Base-by-base conservation (phyloP, 1,140 invertebrate genomes). In the Elymnias hypermnestra region DNA sequence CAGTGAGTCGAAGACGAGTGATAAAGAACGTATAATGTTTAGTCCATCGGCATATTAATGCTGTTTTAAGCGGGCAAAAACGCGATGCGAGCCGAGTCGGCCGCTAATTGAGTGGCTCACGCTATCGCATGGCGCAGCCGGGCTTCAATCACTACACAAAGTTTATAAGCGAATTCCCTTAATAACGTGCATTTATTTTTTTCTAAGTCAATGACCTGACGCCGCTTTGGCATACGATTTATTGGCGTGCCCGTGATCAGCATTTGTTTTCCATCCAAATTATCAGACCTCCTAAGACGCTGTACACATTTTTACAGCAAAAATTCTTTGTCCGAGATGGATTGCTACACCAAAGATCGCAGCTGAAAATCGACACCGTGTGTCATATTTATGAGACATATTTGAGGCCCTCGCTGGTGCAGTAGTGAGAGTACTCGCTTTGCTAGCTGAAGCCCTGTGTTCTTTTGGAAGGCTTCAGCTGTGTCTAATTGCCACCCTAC, bases 91-190 rank as follows among this genome's bases (percentile, higher is more conserved):
- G 10, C 7, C 37, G 21, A 40, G 36, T 28, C 43, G 38, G 64
- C 53, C 58, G 63, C 72, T 83, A 83, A 83, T 83, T 83, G 78
- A 76, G 64, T 61, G 50, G 63, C 72, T 63, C 78, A 79, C 78
- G 75, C 74, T 63, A 76, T 73, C 59, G 67, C 58, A 57, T 61
- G 68, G 68, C 53, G 55, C 58, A 58, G 53, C 29, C 45, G 45
- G 12, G 22, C 31, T 28, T 43, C 46, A 28, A 44, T 18, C 56
- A 26, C n/a, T 61, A 69, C 61, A 57, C 54, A 64, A 73, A 76
- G 52, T 72, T 74, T 69, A 70, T 57, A 61, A 67, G 69, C 63
- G 63, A 69, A 74, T 60, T 66, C 56, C 60, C 56, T 53, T 69
- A 68, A 71, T 64, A 68, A 67, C 57, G 56, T 43, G 57, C 43